Conservation (phyloP, 2,113 vertebrate genomes). For the Synodontis membranacea region DNA sequence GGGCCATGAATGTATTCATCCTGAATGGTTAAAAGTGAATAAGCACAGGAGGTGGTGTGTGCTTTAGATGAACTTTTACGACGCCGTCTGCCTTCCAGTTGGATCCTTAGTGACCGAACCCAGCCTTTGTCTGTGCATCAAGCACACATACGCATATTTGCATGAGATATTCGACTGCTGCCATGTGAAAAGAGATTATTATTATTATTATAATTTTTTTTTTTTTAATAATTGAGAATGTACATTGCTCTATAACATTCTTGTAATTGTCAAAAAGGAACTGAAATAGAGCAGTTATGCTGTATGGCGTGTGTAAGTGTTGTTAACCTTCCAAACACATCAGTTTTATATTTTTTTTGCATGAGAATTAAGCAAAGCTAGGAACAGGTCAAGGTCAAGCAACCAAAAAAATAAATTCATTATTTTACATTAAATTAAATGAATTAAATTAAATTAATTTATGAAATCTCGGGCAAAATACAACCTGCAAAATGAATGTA, state of each 20-base stretch:
- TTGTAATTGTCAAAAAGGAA: not conserved
- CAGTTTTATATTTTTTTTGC: not conserved
- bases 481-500: not conserved
- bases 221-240: not conserved
- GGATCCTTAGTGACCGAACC: constrained; percentile 2
- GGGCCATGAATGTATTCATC: constrained; percentile 6
- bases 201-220: no score
- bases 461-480: not conserved
- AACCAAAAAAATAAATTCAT: not conserved
- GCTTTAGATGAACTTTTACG: constrained; percentile 30
- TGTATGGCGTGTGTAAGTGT: not conserved
- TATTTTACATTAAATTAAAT: no score
- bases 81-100: constrained; percentile 36
- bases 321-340: not conserved
- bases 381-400: not conserved
- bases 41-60: constrained; percentile 25
- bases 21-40: constrained; percentile 13
- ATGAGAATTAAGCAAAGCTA: not conserved
- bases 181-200: not conserved
- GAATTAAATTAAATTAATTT: no score
- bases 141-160: not conserved
- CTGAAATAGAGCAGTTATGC: not conserved
- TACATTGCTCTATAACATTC: no score
- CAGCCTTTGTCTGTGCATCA: not conserved
- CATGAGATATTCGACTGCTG: not conserved